phyloP scores from a whole-genome alignment of 2,797 vertebrate genomes.

The Lepilemur septentrionalis region DNA sequence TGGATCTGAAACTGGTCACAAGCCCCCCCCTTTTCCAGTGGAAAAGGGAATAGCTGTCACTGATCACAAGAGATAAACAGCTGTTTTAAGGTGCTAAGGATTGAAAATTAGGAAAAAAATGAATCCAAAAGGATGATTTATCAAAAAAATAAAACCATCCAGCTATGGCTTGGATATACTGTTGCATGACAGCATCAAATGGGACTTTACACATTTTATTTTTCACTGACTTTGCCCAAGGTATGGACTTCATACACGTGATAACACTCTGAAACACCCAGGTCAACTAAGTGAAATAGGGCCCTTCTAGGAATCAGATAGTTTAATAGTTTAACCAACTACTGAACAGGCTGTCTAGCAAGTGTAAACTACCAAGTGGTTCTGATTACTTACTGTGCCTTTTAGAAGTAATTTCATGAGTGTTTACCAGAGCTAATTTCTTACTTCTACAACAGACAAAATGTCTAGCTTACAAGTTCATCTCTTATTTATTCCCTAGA shows the following conservation, averaged over 20 bases:
- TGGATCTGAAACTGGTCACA: not conserved
- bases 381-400: conserved; percentile 49
- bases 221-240: too few species aligned
- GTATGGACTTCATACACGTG: not conserved
- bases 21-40: not conserved
- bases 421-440: conserved; percentile 51
- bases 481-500: conserved; percentile 60
- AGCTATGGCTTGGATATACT: not conserved
- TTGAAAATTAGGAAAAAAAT: not conserved
- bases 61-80: not conserved
- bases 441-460: conserved; percentile 62
- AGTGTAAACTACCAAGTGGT: not conserved
- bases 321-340: not conserved
- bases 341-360: not conserved
- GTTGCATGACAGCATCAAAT: not conserved
- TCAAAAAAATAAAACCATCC: not conserved
- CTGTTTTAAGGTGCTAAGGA: conserved; percentile 15
- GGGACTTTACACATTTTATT: not conserved
- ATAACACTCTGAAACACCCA: not conserved
- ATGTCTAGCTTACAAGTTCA: conserved; percentile 63
- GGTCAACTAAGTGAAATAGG: not conserved
- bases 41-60: not conserved
- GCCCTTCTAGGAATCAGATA: not conserved
- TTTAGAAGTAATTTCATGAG: conserved; percentile 62
- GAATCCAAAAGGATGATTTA: not conserved